Evolutionary conservation across 1,140 invertebrate genomes (phyloP), one percentile per base, ranked within the genome.

Genomic region (Elymnias hypermnestra): DNA sequence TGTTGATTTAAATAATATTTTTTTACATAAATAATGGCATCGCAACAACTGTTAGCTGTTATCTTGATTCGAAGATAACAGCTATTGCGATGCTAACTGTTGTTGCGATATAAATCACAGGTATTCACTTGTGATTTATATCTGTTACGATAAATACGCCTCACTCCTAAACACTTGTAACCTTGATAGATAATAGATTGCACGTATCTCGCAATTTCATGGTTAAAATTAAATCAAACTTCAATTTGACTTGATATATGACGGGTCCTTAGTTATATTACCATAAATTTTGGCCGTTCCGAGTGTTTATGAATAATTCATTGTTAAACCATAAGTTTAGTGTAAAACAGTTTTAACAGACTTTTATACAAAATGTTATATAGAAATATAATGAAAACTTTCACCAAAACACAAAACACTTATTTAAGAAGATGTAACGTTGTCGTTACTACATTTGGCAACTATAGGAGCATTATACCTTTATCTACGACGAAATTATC

Each of bases 401-500:
- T 76, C 49, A 48, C 63, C 12, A 26, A 44, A 17, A 36, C 57
- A 38, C 59, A 52, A 53, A 44, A 63, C 14, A 36, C 55, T 33
- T 58, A 50, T 66, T 67, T 71, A 45, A 10, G 66, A n/a, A 74
- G 62, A 64, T 57, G 59, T 53, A 74, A 72, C 38, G 49, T 45
- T 44, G 51, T 57, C 31, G 33, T 61, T 10, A 53, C 63, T 8
- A 83, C 47, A 56, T 78, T 67, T 38, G 64, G 62, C 17, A 79
- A 74, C 57, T 62, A 63, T 17, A 74, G 61, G 47, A 64, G 53
- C 48, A 42, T 69, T 22, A 60, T 68, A 10, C 72, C 72, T 9
- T 41, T 83, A 29, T 74, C 75, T 7, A 83, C 79, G 3, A 73
- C 68, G 1, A 62, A 62, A 44, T 44, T 58, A 12, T 66, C 64